A percentile compares a stretch with the other conserved stretches of the same genome.
Conservation (phyloP, 2,113 vertebrate genomes). For the Macheiramphus alcinus region DNA sequence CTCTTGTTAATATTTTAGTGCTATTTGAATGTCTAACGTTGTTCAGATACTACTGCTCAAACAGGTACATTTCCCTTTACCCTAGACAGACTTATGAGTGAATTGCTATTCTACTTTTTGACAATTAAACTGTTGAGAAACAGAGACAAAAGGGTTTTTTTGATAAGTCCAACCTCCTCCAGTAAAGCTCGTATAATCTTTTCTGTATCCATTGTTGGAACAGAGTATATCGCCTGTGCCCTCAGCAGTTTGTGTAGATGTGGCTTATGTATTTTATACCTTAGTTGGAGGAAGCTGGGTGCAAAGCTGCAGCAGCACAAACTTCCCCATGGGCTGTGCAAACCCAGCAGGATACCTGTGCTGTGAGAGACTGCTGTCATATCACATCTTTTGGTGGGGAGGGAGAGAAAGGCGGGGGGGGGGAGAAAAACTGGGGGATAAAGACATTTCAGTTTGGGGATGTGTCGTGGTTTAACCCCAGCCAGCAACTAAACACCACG, state of each 20-base stretch:
- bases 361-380: background rate
- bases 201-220: background rate
- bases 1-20: background rate
- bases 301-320: background rate
- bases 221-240: no score
- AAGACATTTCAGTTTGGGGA: background rate
- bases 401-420: no score
- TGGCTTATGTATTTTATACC: background rate
- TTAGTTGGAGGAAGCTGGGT: background rate
- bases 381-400: background rate
- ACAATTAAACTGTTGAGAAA: background rate
- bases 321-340: background rate
- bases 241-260: background rate
- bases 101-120: background rate
- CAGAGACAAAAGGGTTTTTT: background rate
- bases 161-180: background rate
- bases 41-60: background rate
- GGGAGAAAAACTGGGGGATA: background rate
- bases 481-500: no score
- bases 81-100: background rate
- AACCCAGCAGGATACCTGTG: background rate
- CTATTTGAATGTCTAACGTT: background rate
- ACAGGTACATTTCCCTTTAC: background rate
- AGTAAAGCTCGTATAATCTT: background rate
- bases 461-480: no score